phyloP scores from a whole-genome alignment of 2,797 vertebrate genomes.

The Galago senegalensis region DNA sequence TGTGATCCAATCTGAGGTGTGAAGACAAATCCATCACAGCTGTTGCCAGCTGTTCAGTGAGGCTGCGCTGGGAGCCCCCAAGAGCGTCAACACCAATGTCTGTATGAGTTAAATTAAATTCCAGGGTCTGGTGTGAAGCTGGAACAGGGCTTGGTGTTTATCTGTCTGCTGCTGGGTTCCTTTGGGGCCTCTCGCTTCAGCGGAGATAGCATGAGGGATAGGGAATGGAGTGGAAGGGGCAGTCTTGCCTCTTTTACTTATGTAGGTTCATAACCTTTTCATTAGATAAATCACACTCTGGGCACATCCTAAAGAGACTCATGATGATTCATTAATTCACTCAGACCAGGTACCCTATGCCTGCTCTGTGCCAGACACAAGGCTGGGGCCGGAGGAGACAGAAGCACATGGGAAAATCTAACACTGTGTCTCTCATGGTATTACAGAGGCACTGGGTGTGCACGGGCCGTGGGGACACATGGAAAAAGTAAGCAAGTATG shows the following conservation, averaged over 20 bases:
- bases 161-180: slow-evolving; percentile 65
- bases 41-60: slow-evolving; percentile 67
- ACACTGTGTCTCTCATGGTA: not conserved
- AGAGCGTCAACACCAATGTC: slow-evolving; percentile 49
- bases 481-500: not conserved
- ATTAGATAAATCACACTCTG: not conserved
- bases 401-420: not conserved
- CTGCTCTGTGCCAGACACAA: not conserved
- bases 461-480: not conserved
- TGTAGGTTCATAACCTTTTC: not conserved
- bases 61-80: slow-evolving; percentile 56
- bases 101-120: slow-evolving; percentile 77
- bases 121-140: slow-evolving; percentile 62
- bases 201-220: not conserved
- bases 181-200: not conserved
- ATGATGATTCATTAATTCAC: slow-evolving; percentile 1
- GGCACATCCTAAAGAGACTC: slow-evolving; percentile 27
- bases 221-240: not conserved
- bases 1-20: slow-evolving; percentile 29
- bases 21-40: slow-evolving; percentile 67
- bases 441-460: not conserved
- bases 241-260: not conserved
- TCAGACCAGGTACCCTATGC: not conserved
- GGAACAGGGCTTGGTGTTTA: slow-evolving; percentile 67
- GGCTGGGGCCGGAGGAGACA: not conserved